Evolutionary conservation across 2,113 vertebrate species (phyloP), one percentile per base, ranked within the genome.

Genomic region (Cricetomys ansorgei): DNA sequence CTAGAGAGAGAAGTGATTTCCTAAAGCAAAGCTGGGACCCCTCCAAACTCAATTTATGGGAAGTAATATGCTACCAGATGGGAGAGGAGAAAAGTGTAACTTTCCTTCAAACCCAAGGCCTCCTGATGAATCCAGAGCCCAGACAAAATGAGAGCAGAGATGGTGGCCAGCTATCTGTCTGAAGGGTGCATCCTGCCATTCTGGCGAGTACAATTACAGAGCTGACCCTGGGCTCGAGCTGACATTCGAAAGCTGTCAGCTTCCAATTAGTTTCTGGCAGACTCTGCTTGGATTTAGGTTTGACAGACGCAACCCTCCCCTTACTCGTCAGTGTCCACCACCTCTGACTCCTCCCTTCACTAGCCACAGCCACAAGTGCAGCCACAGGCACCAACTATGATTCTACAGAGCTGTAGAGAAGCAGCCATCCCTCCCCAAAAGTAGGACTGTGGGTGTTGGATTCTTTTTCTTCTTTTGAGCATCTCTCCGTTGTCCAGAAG

Each of bases 241-340:
- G 76, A 84, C 64, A 53, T 81, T 72, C 37, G 40, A 93, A 88
- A 96, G 57, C 62, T 86, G 15, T 85, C 88, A 80, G 55, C 31
- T 81, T 94, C 89, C 94, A 92, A 31, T 97, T 90, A 94, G 15
- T 27, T 73, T 73, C 85, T 85, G 94, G 89, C 65, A 70, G 86
- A 89, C 75, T 48, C 67, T 84, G 84, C 69, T 43, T 92, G n/a
- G n/a, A 31, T 85, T 87, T 81, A 37, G 8, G 16, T 57, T 92
- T 89, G 40, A 81, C 53, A 62, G 89, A 67, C 91, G 48, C 16
- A 95, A 83, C 2, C 17, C 2, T 4, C 11, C 1, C 23, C 7
- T 23, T 72, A 34, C 57, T 62, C 50, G 34, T 50, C n/a, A 31
- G 53, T 5, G 70, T 57, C 31, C 3, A n/a, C 25, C 55, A 67